Conservation (phyloP, 2,797 vertebrate genomes). For the Acomys russatus region DNA sequence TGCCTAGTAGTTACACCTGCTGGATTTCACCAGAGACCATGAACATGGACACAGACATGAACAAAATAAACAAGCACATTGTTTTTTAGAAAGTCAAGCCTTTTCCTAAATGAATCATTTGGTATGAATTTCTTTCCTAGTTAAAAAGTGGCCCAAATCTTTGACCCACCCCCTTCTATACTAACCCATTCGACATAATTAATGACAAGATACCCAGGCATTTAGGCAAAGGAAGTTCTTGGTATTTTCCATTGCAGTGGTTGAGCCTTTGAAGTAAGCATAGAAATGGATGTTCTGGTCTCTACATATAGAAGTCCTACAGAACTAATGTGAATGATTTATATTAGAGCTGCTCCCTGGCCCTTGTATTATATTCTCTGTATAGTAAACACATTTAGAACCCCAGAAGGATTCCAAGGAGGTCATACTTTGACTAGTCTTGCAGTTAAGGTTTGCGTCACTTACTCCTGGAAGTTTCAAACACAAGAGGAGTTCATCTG, state of each 20-base stretch:
- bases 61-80: background rate
- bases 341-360: background rate
- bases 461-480: background rate
- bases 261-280: background rate
- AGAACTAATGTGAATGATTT: background rate
- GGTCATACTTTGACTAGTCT: background rate
- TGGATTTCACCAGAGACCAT: background rate
- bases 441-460: background rate
- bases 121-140: background rate
- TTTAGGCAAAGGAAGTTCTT: background rate
- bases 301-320: background rate
- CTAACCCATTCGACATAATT: background rate
- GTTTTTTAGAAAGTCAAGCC: background rate
- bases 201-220: background rate
- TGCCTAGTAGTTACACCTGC: background rate
- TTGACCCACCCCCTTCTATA: background rate
- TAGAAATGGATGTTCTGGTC: background rate
- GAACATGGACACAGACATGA: background rate
- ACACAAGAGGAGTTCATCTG: background rate
- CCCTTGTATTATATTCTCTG: background rate
- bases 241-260: background rate
- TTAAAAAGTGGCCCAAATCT: background rate
- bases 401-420: background rate
- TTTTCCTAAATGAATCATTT: constrained; percentile 52
- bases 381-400: background rate